phyloP scores from a whole-genome alignment of 2,797 vertebrate species.

The Telmatherina bonti region DNA sequence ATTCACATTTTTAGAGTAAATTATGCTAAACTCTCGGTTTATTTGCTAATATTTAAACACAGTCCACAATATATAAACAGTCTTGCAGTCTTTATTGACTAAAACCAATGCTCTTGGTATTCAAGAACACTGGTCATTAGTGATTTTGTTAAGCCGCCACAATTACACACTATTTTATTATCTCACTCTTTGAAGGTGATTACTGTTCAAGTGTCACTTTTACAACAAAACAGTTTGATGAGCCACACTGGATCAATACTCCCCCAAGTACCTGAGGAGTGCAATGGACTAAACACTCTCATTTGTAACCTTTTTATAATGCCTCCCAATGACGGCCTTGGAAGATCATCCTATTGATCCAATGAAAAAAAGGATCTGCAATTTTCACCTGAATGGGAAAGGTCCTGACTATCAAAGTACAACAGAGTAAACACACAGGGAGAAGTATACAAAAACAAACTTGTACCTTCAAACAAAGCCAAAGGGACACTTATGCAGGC shows the following conservation, averaged over 20 bases:
- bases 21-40: neutral
- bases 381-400: slow-evolving; percentile 63
- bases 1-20: neutral
- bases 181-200: slow-evolving; percentile 65
- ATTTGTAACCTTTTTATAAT: slow-evolving; percentile 79
- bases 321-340: slow-evolving; percentile 63
- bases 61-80: neutral
- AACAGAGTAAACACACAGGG: slow-evolving; percentile 42
- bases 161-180: slow-evolving; percentile 52
- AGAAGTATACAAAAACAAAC: slow-evolving; percentile 35
- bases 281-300: slow-evolving; percentile 71
- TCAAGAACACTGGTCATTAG: slow-evolving; percentile 28
- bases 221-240: slow-evolving; percentile 75
- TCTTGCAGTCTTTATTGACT: slow-evolving; percentile 3
- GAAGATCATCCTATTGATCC: slow-evolving; percentile 79
- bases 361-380: slow-evolving; percentile 63
- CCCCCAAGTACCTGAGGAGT: slow-evolving; percentile 67
- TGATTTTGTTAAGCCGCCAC: slow-evolving; percentile 27
- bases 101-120: neutral
- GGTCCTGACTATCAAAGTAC: slow-evolving; percentile 53
- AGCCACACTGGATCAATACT: slow-evolving; percentile 72
- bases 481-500: slow-evolving; percentile 37
- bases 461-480: slow-evolving; percentile 34
- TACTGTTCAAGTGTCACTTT: slow-evolving; percentile 73
- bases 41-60: neutral